phyloP scores from a whole-genome alignment of 2,888 invertebrate species.

The Muscina levida region DNA sequence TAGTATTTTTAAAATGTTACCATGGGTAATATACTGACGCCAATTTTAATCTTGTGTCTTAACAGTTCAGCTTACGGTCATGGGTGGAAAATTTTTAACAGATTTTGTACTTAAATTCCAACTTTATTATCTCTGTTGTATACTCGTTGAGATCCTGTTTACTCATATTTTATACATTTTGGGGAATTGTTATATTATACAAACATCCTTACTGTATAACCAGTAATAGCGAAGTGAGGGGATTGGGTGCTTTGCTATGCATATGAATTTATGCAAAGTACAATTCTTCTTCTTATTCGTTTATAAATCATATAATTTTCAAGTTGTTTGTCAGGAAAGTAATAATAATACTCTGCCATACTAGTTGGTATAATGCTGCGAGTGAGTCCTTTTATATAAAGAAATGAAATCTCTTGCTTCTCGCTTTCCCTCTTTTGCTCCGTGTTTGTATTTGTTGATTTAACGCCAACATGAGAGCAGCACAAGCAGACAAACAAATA shows the following conservation, averaged over 20 bases:
- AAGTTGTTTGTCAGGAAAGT: slow-evolving; percentile 35
- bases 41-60: too few species aligned
- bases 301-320: slow-evolving; percentile 36
- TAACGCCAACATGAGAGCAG: background rate
- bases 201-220: background rate
- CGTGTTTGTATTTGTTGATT: slow-evolving; percentile 6
- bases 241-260: background rate
- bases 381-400: too few species aligned
- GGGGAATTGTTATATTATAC: slow-evolving; percentile 14
- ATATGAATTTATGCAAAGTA: slow-evolving; percentile 37
- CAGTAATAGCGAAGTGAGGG: background rate
- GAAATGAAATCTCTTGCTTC: too few species aligned
- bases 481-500: slow-evolving; percentile 3
- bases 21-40: too few species aligned
- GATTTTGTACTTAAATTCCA: too few species aligned
- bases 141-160: slow-evolving; percentile 2
- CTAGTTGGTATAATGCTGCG: background rate
- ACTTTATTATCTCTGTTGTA: too few species aligned
- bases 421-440: background rate
- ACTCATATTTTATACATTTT: slow-evolving; percentile 25
- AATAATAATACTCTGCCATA: slow-evolving; percentile 3
- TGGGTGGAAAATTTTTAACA: too few species aligned
- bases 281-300: background rate
- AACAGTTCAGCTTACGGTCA: too few species aligned
- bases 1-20: too few species aligned